A percentile compares a stretch with the other conserved stretches of the same genome.
Evolutionary conservation across 2,113 vertebrate genomes (phyloP).

Genomic region (Muntiacus reevesi): DNA sequence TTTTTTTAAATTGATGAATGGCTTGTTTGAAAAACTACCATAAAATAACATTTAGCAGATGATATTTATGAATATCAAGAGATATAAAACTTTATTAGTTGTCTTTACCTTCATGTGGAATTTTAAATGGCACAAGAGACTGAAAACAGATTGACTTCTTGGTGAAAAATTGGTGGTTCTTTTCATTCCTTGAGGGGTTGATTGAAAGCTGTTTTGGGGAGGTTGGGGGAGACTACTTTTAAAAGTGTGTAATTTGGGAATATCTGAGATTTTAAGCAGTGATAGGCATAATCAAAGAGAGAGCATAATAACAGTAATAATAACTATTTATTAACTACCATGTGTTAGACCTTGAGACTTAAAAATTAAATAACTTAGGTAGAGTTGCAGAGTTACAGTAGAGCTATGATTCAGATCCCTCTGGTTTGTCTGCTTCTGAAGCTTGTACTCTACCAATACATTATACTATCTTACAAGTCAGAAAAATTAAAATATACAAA

Average conservation of each 20-base stretch:
- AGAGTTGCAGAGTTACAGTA: neutral
- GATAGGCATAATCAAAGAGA: neutral
- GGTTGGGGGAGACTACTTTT: neutral
- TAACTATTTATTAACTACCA: neutral
- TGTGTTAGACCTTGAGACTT: neutral
- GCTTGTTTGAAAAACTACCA: neutral
- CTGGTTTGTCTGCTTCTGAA: neutral
- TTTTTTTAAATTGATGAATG: slow-evolving; percentile 12
- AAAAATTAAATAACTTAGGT: neutral
- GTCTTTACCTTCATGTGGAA: neutral
- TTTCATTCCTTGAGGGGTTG: neutral
- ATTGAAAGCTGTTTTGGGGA: neutral
- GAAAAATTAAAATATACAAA: neutral
- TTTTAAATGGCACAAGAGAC: neutral
- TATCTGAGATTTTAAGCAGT: slow-evolving; percentile 9
- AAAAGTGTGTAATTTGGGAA: neutral
- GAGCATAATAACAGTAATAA: neutral
- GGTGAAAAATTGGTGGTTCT: neutral
- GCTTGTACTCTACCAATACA: neutral
- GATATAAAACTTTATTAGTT: neutral
- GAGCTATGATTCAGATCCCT: neutral
- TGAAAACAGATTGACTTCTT: neutral
- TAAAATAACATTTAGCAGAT: slow-evolving; percentile 17
- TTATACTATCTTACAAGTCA: neutral
- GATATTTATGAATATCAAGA: slow-evolving; percentile 14